phyloP scores from a whole-genome alignment of 53 echinoderm and acorn worm genomes.

The Hippasteria phrygiana region DNA sequence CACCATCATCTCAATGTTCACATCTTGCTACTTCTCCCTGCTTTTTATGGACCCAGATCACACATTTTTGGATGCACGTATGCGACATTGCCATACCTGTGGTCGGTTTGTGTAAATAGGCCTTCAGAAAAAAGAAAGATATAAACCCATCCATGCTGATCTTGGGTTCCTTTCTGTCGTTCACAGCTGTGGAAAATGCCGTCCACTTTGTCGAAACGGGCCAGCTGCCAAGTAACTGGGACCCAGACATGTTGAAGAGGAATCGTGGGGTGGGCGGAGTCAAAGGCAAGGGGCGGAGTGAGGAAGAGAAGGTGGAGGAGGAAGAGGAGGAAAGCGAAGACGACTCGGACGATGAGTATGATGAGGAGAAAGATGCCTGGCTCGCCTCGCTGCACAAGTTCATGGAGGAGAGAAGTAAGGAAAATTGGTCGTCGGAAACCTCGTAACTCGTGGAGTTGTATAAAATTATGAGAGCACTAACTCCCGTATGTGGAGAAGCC shows the following conservation, averaged over 20 bases:
- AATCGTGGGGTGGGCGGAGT: slow-evolving; percentile 41
- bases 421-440: background rate
- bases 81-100: too few species aligned
- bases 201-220: slow-evolving; percentile 94
- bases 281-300: slow-evolving; percentile 56
- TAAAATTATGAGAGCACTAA: too few species aligned
- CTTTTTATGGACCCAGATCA: too few species aligned
- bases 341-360: slow-evolving; percentile 94
- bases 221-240: slow-evolving; percentile 93
- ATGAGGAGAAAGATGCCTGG: slow-evolving; percentile 96
- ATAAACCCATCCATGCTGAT: too few species aligned
- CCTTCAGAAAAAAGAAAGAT: too few species aligned
- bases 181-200: slow-evolving; percentile 87
- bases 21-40: too few species aligned
- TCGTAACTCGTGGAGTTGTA: background rate
- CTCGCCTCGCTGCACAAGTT: slow-evolving; percentile 97
- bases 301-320: slow-evolving; percentile 55
- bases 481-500: too few species aligned
- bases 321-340: slow-evolving; percentile 79
- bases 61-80: too few species aligned
- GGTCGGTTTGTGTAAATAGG: too few species aligned
- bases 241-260: slow-evolving; percentile 81
- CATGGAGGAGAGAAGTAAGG: slow-evolving; percentile 97
- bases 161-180: background rate
- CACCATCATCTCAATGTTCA: too few species aligned